phyloP scores from a whole-genome alignment of 1,140 invertebrate species.

The Phthorimaea operculella region DNA sequence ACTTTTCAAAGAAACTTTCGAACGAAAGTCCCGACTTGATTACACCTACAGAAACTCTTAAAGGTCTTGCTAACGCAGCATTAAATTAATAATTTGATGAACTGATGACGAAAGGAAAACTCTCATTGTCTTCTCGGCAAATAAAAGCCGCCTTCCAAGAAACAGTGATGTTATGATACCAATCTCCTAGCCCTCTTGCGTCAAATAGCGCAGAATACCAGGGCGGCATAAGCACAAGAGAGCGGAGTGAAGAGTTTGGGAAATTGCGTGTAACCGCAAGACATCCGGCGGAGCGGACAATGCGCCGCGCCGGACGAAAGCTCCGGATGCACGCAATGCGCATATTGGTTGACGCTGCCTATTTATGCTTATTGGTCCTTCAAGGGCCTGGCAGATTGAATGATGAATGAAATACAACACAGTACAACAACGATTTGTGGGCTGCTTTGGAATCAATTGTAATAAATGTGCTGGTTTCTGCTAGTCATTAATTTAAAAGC shows the following conservation, averaged over 20 bases:
- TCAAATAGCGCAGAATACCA: neutral
- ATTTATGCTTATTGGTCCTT: constrained; percentile 23
- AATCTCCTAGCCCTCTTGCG: neutral
- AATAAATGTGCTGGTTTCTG: neutral
- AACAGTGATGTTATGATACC: too few relatives aligned
- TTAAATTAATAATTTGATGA: too few relatives aligned
- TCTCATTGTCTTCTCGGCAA: too few relatives aligned
- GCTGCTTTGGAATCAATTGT: neutral
- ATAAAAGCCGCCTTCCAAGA: too few relatives aligned
- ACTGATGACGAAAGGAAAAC: too few relatives aligned
- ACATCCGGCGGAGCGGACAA: constrained; percentile 63
- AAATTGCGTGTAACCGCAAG: constrained; percentile 65
- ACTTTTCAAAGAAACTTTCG: neutral
- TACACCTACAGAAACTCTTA: too few relatives aligned
- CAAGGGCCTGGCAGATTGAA: neutral
- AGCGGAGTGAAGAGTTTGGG: constrained; percentile 41
- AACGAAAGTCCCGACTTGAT: neutral
- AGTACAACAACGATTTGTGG: neutral
- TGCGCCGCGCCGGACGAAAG: constrained; percentile 44
- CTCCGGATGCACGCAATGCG: constrained; percentile 59
- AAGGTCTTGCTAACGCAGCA: too few relatives aligned
- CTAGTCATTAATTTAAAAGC: neutral
- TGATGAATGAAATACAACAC: constrained; percentile 1
- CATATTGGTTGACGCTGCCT: constrained; percentile 31
- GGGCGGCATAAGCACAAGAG: constrained; percentile 12